A percentile compares a stretch with the other conserved stretches of the same genome.
These are phyloP conservation scores for Hypselothyrea guttata DNA, from an alignment of 2,888 invertebrate genomes.

Conservation along the genomic window DNA sequence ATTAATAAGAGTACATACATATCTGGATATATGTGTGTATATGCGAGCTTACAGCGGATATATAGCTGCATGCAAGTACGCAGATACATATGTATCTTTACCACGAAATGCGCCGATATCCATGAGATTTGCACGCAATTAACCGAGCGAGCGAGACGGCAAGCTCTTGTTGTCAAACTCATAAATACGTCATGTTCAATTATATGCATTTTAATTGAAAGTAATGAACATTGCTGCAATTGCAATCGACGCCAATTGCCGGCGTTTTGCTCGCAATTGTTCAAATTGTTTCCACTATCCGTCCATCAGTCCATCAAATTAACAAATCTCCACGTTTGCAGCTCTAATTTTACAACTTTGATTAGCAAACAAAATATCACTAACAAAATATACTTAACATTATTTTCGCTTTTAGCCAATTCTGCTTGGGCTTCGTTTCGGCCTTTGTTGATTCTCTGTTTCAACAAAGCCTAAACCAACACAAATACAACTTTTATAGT, in stretches of 20 bases:
- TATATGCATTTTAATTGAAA: slow-evolving; percentile 70
- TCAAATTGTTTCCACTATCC: slow-evolving; percentile 10
- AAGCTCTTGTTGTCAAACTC: slow-evolving; percentile 60
- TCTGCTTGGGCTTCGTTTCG: too few relatives aligned
- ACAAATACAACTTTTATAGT: slow-evolving; percentile 30
- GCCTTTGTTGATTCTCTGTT: background rate
- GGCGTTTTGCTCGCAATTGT: slow-evolving; percentile 3
- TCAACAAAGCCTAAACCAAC: slow-evolving; percentile 15
- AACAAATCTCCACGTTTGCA: background rate
- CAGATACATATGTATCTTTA: slow-evolving; percentile 1
- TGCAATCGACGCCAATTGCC: slow-evolving; percentile 7
- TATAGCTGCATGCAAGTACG: background rate
- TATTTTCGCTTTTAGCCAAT: too few relatives aligned
- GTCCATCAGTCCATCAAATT: slow-evolving; percentile 1
- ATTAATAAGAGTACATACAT: slow-evolving; percentile 11
- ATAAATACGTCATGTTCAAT: slow-evolving; percentile 79
- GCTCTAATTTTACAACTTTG: too few relatives aligned
- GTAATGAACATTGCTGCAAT: slow-evolving; percentile 56
- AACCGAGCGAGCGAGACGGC: slow-evolving; percentile 17
- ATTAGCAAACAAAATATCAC: too few relatives aligned
- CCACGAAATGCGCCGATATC: slow-evolving; percentile 10
- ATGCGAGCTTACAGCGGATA: slow-evolving; percentile 10
- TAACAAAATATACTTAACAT: too few relatives aligned
- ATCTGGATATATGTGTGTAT: background rate
- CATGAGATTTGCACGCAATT: slow-evolving; percentile 49